Percentiles rank a stretch among this genome's conserved stretches.
phyloP scores from a whole-genome alignment of 2,888 invertebrate genomes.

The Unio pictorum region DNA sequence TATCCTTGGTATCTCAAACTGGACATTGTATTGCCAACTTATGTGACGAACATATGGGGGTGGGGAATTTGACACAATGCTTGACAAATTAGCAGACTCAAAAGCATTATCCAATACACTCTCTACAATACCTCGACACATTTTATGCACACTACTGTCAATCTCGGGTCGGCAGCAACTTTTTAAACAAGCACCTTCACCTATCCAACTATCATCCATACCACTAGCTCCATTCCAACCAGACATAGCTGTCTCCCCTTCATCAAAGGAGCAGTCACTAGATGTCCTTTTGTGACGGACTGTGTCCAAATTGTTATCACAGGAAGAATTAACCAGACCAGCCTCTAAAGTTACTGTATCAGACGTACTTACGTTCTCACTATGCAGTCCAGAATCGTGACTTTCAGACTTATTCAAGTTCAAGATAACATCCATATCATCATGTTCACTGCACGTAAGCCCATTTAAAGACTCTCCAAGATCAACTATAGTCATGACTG shows the following conservation, averaged over 20 bases:
- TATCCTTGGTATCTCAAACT: conserved; percentile 43
- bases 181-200: conserved; percentile 8
- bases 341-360: conserved; percentile 48
- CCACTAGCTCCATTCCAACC: neutral
- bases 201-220: conserved; percentile 1
- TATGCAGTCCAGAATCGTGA: conserved; percentile 63
- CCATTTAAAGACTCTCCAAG: conserved; percentile 10
- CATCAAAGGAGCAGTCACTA: conserved; percentile 1
- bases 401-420: conserved; percentile 60
- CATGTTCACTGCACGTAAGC: conserved; percentile 1
- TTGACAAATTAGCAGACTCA: conserved; percentile 6
- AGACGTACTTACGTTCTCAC: conserved; percentile 60
- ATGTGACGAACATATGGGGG: conserved; percentile 20
- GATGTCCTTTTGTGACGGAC: neutral
- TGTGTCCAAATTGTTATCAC: conserved; percentile 4
- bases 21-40: conserved; percentile 51
- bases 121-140: conserved; percentile 33
- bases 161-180: conserved; percentile 14
- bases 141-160: conserved; percentile 13
- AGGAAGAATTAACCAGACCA: conserved; percentile 4
- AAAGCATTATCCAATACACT: conserved; percentile 24
- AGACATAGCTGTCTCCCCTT: neutral
- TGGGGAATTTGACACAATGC: neutral
- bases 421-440: conserved; percentile 19
- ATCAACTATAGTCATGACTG: conserved; percentile 22